Percentiles rank a stretch among this genome's conserved stretches.
These are phyloP conservation scores for Xylota segnis DNA, from an alignment of 2,888 invertebrate species.

Conservation along the genomic window DNA sequence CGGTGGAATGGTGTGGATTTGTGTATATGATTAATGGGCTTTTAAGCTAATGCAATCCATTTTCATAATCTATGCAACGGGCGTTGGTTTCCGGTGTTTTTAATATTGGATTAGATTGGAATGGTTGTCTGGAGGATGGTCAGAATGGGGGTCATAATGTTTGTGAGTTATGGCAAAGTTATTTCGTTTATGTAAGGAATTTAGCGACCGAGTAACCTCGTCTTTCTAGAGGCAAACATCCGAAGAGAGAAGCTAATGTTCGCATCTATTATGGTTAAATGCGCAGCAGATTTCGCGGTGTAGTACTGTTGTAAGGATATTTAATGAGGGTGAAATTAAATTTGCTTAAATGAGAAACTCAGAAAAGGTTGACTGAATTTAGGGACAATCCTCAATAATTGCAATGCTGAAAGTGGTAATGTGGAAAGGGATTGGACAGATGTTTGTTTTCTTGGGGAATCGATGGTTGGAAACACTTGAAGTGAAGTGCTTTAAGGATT, in stretches of 20 bases:
- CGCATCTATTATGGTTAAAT: constrained; percentile 1
- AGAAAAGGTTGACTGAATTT: too few relatives aligned
- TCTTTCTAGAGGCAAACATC: background rate
- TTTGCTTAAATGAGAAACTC: background rate
- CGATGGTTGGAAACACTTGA: too few relatives aligned
- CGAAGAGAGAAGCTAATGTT: background rate
- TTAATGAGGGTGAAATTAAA: too few relatives aligned
- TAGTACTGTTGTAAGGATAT: background rate
- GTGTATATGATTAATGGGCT: constrained; percentile 69
- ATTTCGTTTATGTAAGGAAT: constrained; percentile 4
- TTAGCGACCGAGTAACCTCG: background rate
- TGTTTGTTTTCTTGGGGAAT: too few relatives aligned
- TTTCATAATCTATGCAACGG: constrained; percentile 68
- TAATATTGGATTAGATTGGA: constrained; percentile 42
- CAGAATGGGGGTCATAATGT: constrained; percentile 13
- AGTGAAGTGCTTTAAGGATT: too few relatives aligned
- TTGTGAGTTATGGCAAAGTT: constrained; percentile 26
- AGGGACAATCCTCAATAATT: too few relatives aligned
- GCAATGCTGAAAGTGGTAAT: too few relatives aligned
- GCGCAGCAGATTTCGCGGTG: background rate
- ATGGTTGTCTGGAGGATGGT: constrained; percentile 23
- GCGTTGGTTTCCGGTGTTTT: constrained; percentile 39
- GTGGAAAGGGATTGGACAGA: too few relatives aligned
- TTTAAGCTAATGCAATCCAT: constrained; percentile 73
- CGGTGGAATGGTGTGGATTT: constrained; percentile 53